A percentile compares a stretch with the other conserved stretches of the same genome.
These are phyloP conservation scores for Naja naja DNA, from an alignment of 2,113 vertebrate species.

Conservation along the genomic window DNA sequence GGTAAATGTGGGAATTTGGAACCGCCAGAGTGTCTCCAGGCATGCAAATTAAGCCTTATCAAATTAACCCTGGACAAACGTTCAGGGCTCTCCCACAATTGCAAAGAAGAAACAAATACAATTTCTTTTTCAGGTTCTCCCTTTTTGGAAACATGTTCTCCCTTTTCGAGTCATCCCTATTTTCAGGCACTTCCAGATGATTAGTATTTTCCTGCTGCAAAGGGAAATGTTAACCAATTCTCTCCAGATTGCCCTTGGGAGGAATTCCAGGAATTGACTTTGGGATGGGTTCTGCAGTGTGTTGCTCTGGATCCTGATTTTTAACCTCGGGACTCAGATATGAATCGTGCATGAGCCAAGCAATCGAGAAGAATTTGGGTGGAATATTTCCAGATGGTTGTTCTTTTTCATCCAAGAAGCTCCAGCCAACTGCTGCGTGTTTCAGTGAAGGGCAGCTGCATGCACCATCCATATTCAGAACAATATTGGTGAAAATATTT, in stretches of 20 bases:
- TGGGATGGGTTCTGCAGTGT: neutral
- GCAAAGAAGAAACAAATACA: neutral
- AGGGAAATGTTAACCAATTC: too few relatives aligned
- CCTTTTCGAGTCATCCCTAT: neutral
- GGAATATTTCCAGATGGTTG: neutral
- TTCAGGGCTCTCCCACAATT: neutral
- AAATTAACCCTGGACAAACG: too few relatives aligned
- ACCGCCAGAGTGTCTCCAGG: neutral
- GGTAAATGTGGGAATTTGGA: neutral
- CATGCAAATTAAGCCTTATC: neutral
- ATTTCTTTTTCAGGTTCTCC: neutral
- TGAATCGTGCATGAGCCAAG: neutral
- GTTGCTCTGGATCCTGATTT: neutral
- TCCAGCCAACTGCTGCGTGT: neutral
- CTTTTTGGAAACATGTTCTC: neutral
- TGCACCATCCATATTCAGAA: neutral
- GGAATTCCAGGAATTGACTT: neutral
- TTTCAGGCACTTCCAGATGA: neutral
- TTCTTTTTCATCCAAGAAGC: neutral
- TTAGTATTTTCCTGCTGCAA: neutral
- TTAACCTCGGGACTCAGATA: neutral
- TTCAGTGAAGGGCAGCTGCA: neutral
- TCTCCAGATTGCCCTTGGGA: neutral
- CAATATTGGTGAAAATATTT: neutral
- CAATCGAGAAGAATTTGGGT: neutral